These are phyloP conservation scores for Bagarius yarrelli DNA, from an alignment of 2,113 vertebrate species.

Conservation along the genomic window DNA sequence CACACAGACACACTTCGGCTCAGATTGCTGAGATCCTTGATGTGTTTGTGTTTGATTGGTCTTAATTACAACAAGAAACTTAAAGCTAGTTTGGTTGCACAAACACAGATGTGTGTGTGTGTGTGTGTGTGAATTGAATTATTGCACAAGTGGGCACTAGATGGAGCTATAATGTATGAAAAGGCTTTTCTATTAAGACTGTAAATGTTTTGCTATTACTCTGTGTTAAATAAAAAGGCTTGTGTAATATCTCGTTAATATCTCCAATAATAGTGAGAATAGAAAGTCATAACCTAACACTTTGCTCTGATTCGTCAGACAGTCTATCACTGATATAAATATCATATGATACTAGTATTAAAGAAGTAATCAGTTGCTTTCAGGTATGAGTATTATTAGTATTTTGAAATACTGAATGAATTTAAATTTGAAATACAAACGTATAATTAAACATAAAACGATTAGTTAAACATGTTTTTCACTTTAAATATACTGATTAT, in stretches of 20 bases:
- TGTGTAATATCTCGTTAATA: background rate
- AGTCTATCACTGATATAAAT: too few relatives aligned
- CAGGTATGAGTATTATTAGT: too few relatives aligned
- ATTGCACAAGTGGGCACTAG: conserved; percentile 40
- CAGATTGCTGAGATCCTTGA: background rate
- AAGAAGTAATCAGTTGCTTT: too few relatives aligned
- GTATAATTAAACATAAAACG: too few relatives aligned
- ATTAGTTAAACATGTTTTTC: too few relatives aligned
- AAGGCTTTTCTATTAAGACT: background rate
- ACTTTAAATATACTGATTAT: too few relatives aligned
- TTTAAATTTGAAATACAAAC: too few relatives aligned
- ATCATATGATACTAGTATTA: too few relatives aligned
- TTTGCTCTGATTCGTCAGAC: background rate
- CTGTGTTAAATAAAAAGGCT: background rate
- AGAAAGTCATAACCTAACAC: background rate
- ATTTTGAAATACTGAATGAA: too few relatives aligned
- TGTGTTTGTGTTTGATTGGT: background rate
- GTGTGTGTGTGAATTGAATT: background rate
- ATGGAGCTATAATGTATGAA: conserved; percentile 33
- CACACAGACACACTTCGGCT: background rate
- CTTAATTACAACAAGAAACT: background rate
- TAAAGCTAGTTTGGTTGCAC: background rate
- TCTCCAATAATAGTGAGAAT: background rate
- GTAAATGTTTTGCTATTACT: background rate
- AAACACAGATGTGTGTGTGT: background rate